Conservation (phyloP, 2,797 vertebrate genomes). For the Phaenicophaeus curvirostris region DNA sequence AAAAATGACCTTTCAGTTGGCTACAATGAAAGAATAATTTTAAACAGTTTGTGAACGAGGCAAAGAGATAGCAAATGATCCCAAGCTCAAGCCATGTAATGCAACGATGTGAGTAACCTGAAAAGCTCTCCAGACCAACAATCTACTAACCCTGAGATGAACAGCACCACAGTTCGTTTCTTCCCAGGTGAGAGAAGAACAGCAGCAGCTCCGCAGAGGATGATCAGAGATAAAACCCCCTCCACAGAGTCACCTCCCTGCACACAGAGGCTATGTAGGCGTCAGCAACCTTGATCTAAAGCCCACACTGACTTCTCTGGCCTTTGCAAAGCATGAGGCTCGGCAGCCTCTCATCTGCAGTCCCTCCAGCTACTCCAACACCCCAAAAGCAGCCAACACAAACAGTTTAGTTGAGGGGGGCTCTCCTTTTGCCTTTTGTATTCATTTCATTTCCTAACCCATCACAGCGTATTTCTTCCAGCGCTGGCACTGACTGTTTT, state of each 20-base stretch:
- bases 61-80: background rate
- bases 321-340: background rate
- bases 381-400: fast-evolving
- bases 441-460: background rate
- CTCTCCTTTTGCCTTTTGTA: fast-evolving
- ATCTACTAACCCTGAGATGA: background rate
- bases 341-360: fast-evolving
- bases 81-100: background rate
- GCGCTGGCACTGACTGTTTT: background rate
- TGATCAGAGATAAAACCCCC: background rate
- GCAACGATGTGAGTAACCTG: fast-evolving
- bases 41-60: background rate
- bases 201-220: background rate
- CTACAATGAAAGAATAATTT: background rate
- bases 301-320: background rate
- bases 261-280: too few relatives aligned
- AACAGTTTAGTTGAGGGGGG: too few relatives aligned
- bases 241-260: background rate
- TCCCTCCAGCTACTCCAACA: background rate
- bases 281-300: background rate
- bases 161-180: background rate
- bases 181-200: fast-evolving
- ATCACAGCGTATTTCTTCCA: background rate
- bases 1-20: background rate
- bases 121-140: background rate